phyloP scores from a whole-genome alignment of 2,888 invertebrate genomes.

The Gari tellinella region DNA sequence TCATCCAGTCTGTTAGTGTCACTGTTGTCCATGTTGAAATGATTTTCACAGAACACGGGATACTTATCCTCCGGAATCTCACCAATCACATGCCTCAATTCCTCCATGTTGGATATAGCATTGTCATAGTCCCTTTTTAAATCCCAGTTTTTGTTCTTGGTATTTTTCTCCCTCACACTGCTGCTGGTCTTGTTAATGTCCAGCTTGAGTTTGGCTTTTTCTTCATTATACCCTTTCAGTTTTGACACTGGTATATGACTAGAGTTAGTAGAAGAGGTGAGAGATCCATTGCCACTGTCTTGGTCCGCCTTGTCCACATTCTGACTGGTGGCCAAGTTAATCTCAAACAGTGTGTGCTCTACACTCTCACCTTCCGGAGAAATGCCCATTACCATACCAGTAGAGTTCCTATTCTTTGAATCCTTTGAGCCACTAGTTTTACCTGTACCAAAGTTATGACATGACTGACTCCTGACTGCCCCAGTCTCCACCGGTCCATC shows the following conservation, averaged over 20 bases:
- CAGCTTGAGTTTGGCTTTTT: conserved; percentile 2
- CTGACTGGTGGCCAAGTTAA: conserved; percentile 7
- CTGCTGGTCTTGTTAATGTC: background rate
- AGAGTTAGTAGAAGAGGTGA: conserved; percentile 49
- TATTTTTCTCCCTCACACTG: background rate
- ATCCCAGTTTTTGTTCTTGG: no score
- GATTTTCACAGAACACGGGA: conserved; percentile 53
- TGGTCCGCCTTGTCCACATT: conserved; percentile 15
- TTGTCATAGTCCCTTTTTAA: no score
- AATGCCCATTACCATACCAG: background rate
- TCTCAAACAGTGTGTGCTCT: conserved; percentile 48
- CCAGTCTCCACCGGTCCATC: background rate
- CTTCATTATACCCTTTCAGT: background rate
- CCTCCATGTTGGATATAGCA: no score
- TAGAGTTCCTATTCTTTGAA: conserved; percentile 1
- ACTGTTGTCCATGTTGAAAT: conserved; percentile 40
- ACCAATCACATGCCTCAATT: no score
- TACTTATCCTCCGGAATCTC: conserved; percentile 10
- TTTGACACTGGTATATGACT: conserved; percentile 12
- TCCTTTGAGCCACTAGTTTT: background rate
- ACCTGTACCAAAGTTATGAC: background rate
- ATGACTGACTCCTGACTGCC: background rate
- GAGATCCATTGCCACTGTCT: conserved; percentile 56
- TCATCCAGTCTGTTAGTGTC: conserved; percentile 16
- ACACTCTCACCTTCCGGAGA: conserved; percentile 25